A percentile compares a stretch with the other conserved stretches of the same genome.
Evolutionary conservation across 2,113 vertebrate species (phyloP).

Genomic region (Strix uralensis): DNA sequence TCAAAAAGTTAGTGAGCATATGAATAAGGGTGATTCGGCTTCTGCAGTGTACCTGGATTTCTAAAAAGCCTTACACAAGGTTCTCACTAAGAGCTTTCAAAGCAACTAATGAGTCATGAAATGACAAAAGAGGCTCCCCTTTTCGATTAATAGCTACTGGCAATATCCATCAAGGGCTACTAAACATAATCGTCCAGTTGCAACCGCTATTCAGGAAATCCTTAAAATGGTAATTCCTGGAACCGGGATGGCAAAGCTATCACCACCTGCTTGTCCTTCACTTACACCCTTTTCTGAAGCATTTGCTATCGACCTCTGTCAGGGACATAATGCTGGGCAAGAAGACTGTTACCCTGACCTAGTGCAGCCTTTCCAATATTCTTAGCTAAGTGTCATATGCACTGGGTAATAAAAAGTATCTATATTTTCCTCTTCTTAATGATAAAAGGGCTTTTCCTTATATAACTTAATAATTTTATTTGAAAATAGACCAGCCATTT

Average conservation of each 20-base stretch:
- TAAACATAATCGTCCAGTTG: constrained; percentile 24
- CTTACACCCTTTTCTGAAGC: background rate
- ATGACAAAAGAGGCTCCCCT: constrained; percentile 1
- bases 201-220: constrained; percentile 3
- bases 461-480: background rate
- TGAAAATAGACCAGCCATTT: background rate
- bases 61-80: background rate
- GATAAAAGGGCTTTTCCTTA: background rate
- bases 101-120: constrained; percentile 25
- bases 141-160: constrained; percentile 11
- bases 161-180: constrained; percentile 3
- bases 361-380: background rate
- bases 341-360: background rate
- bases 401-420: background rate
- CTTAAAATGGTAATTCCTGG: constrained; percentile 37
- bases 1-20: background rate
- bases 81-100: background rate
- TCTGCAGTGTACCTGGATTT: background rate
- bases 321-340: background rate
- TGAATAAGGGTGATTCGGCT: constrained; percentile 14
- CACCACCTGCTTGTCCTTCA: constrained; percentile 17
- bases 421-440: background rate
- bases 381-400: background rate
- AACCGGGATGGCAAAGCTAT: background rate
- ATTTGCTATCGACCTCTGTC: background rate